Evolutionary conservation across 2,797 vertebrate species (phyloP), one percentile per base, ranked within the genome.

Genomic region (Selene dorsalis): DNA sequence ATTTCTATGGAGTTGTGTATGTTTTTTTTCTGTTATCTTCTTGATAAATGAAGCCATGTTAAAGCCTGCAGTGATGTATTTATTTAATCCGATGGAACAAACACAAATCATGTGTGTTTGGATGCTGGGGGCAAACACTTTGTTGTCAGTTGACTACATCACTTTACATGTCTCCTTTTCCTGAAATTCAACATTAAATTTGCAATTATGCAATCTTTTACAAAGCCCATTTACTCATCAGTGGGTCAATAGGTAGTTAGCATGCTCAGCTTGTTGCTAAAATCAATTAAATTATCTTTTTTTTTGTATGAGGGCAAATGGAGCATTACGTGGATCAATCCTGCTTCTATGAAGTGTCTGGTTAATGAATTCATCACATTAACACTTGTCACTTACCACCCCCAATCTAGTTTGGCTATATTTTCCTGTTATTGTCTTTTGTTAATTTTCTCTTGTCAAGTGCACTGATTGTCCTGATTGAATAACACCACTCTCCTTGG

Each of bases 371-470:
- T 61, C 57, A 85, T 85, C 63, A 61, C 69, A 77, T 84, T 64
- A 83, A 70, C 77, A 77, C 79, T 77, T 80, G 48, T 78, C 72
- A 79, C 32, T 69, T 73, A 66, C 41, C 69, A 60, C 65, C 70
- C 56, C 50, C 41, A 73, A 41, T 79, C 60, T 64, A 32, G 48
- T 78, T 59, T 72, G 67, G 18, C 58, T 70, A 17, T 66, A 70
- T 85, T 84, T 68, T 73, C 47, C 62, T 75, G 24, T 71, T 64
- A 62, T 56, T 75, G 72, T 48, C 56, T 65, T 24, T 63, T 39
- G 55, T 83, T 77, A 62, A 88, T 88, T 56, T 82, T 80, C 70
- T 81, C 66, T 77, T 79, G 68, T 86, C 68, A 84, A 87, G 81
- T 64, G 75, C 62, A 76, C 63, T 77, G 68, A 85, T 74, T 85